Evolutionary conservation across 2,797 vertebrate genomes (phyloP), one percentile per base, ranked within the genome.

Genomic region (Macrochelys suwanniensis): DNA sequence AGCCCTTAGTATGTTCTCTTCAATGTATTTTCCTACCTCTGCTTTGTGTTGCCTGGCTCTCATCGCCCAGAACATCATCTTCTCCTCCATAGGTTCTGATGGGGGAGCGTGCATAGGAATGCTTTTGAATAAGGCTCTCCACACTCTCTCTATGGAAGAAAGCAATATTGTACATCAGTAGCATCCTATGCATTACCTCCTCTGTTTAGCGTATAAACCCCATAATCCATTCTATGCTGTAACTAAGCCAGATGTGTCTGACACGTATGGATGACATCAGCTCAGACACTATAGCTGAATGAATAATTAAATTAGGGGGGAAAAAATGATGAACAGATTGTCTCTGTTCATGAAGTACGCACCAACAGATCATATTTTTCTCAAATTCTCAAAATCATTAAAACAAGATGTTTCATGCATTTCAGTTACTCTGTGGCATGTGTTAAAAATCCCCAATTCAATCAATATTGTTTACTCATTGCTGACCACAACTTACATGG

Each of bases 101-200:
- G 2, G 99, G 99, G 2, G 99, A 99, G 82, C 99, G 98, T 85
- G 99, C 99, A 81, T 99, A 99, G 42, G 99, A 99, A 98, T 99
- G 99, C 98, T 99, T 99, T 96, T 99, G 99, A 98, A 99, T 99
- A 96, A 99, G 98, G 97, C 99, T 99, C 98, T 99, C 99, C 97
- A 99, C 99, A 82, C 99, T 99, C 98, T 99, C 99, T 98, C 99
- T 99, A 93, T 47, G 47, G 97, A 98, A 98, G 91, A 98, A 97
- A 98, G 92, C 3, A 78, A 84, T 3, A 9, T 45, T 23, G 7
- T 17, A 0, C 93, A 87, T 98, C 85, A 96, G 3, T 23, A 82
- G n/a, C 13, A 61, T 81, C 61, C 47, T 74, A 31, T 96, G 61
- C 13, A 81, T 16, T 8, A 83, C 49, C 16, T 25, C 71, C 10